A percentile compares a stretch with the other conserved stretches of the same genome.
Conservation (phyloP, 37 sponge, comb jelly and placozoan genomes). For the Haliclona indistincta region DNA sequence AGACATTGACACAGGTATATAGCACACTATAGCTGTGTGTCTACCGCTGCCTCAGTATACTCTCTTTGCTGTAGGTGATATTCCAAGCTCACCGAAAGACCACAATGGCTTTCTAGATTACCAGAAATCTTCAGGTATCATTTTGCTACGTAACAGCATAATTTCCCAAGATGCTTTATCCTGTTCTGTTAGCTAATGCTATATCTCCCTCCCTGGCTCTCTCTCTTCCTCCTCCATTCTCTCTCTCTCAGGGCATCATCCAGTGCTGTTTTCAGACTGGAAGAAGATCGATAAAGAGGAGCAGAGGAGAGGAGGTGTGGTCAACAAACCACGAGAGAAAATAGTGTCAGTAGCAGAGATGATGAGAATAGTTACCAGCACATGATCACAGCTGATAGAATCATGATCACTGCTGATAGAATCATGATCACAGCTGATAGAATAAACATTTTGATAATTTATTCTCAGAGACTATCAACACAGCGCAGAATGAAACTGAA, state of each 20-base stretch:
- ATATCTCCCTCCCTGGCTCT: background rate
- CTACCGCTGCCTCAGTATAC: background rate
- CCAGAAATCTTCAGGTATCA: background rate
- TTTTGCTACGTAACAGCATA: no score
- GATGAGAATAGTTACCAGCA: slow-evolving; percentile 44
- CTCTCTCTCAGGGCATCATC: background rate
- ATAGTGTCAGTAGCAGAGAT: slow-evolving; percentile 60
- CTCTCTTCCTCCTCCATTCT: background rate
- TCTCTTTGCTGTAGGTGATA: background rate
- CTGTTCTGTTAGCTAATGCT: background rate
- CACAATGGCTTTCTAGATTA: background rate
- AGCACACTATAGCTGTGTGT: background rate
- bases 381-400: no score
- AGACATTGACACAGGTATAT: slow-evolving; percentile 68
- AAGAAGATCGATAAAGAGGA: slow-evolving; percentile 81
- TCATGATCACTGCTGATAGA: no score
- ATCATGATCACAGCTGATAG: no score
- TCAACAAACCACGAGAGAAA: slow-evolving; percentile 92
- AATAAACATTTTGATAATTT: no score
- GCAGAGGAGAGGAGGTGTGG: slow-evolving; percentile 40
- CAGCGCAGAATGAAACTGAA: no score
- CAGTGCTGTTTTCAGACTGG: slow-evolving; percentile 83
- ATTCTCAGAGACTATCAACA: no score
- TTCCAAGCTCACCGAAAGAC: background rate
- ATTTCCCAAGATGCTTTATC: no score